These are phyloP conservation scores for Neopipo cinnamomea DNA, from an alignment of 2,113 vertebrate genomes.

Conservation along the genomic window DNA sequence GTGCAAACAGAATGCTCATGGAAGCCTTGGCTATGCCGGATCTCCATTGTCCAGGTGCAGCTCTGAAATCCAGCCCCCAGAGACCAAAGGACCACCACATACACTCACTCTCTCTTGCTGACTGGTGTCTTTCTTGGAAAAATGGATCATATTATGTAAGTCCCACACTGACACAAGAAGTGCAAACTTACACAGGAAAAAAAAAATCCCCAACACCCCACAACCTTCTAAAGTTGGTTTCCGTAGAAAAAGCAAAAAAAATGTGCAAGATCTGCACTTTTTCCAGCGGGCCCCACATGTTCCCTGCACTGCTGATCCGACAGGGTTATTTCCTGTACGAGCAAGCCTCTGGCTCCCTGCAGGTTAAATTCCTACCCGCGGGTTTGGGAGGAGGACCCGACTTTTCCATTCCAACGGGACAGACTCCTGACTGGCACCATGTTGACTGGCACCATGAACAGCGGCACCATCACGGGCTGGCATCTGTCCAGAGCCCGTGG, in stretches of 20 bases:
- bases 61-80: background rate
- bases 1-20: background rate
- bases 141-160: background rate
- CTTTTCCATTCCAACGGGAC: rapidly evolving
- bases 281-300: slow-evolving; percentile 24
- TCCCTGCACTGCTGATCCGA: background rate
- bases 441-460: too few species aligned
- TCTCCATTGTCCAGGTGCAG: background rate
- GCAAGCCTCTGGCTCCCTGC: background rate
- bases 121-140: background rate
- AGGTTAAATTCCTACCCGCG: background rate
- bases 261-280: slow-evolving; percentile 55
- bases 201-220: background rate
- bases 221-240: background rate
- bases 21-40: background rate
- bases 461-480: background rate
- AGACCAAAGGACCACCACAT: background rate
- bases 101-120: background rate
- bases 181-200: background rate
- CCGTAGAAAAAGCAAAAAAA: slow-evolving; percentile 47
- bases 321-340: background rate
- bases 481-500: background rate
- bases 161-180: background rate
- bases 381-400: too few species aligned
- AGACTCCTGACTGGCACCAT: rapidly evolving